Conservation (phyloP, 2,797 vertebrate genomes). For the Limnodromus scolopaceus region DNA sequence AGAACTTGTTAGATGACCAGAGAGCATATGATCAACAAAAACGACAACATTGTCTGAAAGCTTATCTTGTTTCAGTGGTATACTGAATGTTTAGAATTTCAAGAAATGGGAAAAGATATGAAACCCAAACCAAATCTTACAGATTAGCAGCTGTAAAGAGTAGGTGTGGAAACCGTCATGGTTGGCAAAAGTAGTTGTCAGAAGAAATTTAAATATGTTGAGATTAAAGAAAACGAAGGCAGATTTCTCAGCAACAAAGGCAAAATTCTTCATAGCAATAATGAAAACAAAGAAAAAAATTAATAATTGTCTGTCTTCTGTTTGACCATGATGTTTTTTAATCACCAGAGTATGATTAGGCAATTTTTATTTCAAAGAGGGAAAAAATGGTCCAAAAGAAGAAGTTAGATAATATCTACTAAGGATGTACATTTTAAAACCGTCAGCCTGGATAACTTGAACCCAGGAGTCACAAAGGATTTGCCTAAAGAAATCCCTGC, state of each 20-base stretch:
- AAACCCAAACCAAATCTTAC: neutral
- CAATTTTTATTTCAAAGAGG: neutral
- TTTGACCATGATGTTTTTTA: neutral
- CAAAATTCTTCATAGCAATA: neutral
- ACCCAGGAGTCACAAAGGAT: neutral
- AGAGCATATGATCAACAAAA: neutral
- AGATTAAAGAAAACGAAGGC: neutral
- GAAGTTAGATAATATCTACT: neutral
- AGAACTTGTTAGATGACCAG: neutral
- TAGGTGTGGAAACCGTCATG: neutral
- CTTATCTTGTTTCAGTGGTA: neutral
- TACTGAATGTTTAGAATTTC: neutral
- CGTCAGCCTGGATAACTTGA: neutral
- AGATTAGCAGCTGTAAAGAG: neutral
- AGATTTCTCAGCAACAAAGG: neutral
- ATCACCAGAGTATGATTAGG: neutral
- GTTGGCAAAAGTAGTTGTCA: neutral
- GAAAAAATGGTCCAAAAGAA: neutral
- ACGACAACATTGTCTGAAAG: neutral
- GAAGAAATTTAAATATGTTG: neutral
- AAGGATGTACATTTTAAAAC: constrained; percentile 1
- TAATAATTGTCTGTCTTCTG: neutral
- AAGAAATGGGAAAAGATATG: neutral
- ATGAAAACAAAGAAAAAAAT: neutral
- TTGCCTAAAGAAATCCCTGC: constrained; percentile 4